Evolutionary conservation across 1,140 invertebrate species (phyloP), one percentile per base, ranked within the genome.

Genomic region (Paramacrobiotus metropolitanus): DNA sequence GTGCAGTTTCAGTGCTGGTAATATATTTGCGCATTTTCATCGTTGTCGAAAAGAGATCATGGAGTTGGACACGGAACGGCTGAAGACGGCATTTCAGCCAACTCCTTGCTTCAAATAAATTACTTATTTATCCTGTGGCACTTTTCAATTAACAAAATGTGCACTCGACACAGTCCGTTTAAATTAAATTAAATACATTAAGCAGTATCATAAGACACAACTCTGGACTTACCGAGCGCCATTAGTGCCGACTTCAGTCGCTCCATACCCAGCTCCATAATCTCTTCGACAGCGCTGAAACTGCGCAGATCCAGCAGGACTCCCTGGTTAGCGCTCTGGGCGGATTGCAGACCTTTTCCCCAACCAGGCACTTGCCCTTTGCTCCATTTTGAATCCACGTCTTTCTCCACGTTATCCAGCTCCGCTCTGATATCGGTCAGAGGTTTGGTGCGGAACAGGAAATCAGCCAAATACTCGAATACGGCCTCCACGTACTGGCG

Each of bases 221-320:
- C 34, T 40, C n/a, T n/a, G 34, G 9, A n/a, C 34, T 40, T 40
- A 1, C 89, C 88, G n/a, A 98, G 73, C 2, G 93, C 94, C 81
- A 96, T 85, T 1, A 99, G 74, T 9, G 92, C 95, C 20, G 89
- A 93, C 72, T 99, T 99, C 1, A 99, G 77, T 70, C 94, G 81
- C 77, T 99, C 94, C 64, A 97, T 73, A 44, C 94, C 95, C 2
- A 99, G 75, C 3, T 91, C 94, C 1, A 90, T 90, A 62, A 97
- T 74, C 75, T 99, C 94, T 75, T 97, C 91, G 83, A 86, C 88
- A n/a, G 87, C 92, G 21, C 75, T 77, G 73, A 97, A 99, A n/a
- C n/a, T n/a, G n/a, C n/a, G n/a, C n/a, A n/a, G n/a, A 0, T 89
- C 89, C 9, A 89, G 92, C 1, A 99, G 74, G 74, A 99, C 94